Evolutionary conservation across 1,140 invertebrate genomes (phyloP), one percentile per base, ranked within the genome.

Genomic region (Ceratina calcarata): DNA sequence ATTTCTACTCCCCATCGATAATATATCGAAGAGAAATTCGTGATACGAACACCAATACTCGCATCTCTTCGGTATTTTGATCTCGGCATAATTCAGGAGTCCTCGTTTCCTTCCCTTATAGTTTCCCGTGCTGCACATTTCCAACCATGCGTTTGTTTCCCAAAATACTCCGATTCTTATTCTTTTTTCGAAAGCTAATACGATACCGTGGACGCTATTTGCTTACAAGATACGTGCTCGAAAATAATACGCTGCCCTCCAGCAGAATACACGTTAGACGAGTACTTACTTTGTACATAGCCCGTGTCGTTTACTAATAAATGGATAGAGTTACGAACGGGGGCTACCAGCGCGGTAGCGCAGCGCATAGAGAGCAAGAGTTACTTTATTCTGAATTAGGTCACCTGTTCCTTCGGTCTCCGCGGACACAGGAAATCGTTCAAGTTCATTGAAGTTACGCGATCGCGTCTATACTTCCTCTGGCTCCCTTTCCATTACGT

Each of bases 361-460:
- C 37, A 45, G 12, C 61, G 61, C 24, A 72, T 73, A 67, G 53
- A 80, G 53, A 55, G 70, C 70, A 64, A 62, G 53, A 53, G 70
- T 61, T 68, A 69, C 68, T 78, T 73, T 37, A 80, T 55, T 49
- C 24, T 64, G 64, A 82, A 72, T 68, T 79, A 22, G 77, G 69
- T 80, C 80, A 73, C 64, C 77, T 67, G 70, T 73, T 80, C 65
- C 77, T 65, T n/a, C 68, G 62, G 18, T 37, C 45, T 24, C 37
- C 6, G 13, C 69, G 74, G 64, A 82, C 80, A 74, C 80, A 74
- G 80, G 80, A 82, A 82, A 51, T 82, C 75, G 49, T 77, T 66
- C 12, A 69, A 81, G 79, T 75, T 75, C 55, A 37, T 75, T 45
- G 53, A 72, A 45, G 37, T 79, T 60, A 78, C 65, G 15, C 37